Evolutionary conservation across 2,888 invertebrate species (phyloP).

Genomic region (Chouioia cunea): DNA sequence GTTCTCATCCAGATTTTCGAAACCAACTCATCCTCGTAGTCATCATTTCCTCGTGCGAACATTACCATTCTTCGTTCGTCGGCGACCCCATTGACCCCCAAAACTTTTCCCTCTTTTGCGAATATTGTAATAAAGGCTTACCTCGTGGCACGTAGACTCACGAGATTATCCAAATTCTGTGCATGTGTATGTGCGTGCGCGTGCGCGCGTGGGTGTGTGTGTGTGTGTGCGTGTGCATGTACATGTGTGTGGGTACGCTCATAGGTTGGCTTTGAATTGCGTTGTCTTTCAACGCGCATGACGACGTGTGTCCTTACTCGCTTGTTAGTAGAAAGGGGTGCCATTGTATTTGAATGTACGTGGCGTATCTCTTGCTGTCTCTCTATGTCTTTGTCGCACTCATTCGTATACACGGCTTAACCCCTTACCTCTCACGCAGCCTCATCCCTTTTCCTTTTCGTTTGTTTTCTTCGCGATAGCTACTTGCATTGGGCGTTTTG

Average conservation of each 20-base stretch:
- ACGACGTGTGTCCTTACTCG: conserved; percentile 56
- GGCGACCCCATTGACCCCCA: too few relatives aligned
- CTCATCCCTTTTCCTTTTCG: background rate
- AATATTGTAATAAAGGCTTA: too few relatives aligned
- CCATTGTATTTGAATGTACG: conserved; percentile 65
- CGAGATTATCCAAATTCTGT: conserved; percentile 60
- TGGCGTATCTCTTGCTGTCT: conserved; percentile 58
- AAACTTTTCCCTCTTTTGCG: background rate
- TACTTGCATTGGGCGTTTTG: background rate
- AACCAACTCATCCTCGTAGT: too few relatives aligned
- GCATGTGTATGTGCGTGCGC: conserved; percentile 54
- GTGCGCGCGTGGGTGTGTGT: conserved; percentile 43
- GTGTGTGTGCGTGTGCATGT: conserved; percentile 55
- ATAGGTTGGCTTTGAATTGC: conserved; percentile 54
- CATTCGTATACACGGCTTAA: conserved; percentile 3
- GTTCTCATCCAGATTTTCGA: too few relatives aligned
- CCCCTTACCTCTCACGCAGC: background rate
- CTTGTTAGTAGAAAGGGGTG: conserved; percentile 62
- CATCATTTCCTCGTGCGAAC: too few relatives aligned
- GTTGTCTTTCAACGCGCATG: conserved; percentile 58
- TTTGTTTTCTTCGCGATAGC: background rate
- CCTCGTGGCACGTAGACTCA: conserved; percentile 1
- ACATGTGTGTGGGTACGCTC: conserved; percentile 52
- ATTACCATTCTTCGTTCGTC: too few relatives aligned
- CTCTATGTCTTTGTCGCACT: background rate